Base-by-base conservation (phyloP, 2,888 invertebrate species). In the Selenia dentaria region DNA sequence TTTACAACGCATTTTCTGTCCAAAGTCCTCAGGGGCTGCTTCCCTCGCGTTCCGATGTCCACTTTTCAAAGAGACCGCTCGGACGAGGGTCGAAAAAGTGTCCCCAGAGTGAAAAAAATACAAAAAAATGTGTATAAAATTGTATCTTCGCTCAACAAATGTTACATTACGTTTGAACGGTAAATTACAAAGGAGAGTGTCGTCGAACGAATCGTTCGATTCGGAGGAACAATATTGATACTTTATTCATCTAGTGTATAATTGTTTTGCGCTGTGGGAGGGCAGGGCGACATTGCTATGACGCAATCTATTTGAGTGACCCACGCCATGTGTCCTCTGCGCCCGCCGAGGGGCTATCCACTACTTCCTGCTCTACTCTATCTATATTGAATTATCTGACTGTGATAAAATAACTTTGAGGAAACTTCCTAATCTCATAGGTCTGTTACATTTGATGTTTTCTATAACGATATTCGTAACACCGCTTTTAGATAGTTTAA, bases 1-100 rank as follows among this genome's bases (percentile, higher is more conserved):
- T 91, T 91, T 90, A 91, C 91, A 91, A 89, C 91, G 88, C 89
- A 88, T 90, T 91, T 86, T 89, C 83, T 86, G 86, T 84, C 79
- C 83, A 74, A 73, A 72, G 83, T 88, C 88, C 88, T 86, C 87
- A 79, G 89, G 89, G 89, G 87, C 86, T 82, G 77, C 86, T 86
- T 87, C 89, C 89, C 89, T 74, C 85, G 89, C 90, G 90, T 88
- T 89, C 90, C 89, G 88, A 88, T 89, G 89, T 90, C 90, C 90
- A 89, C 89, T 89, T 89, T 86, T 89, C 90, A 88, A 89, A 89
- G 89, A 88, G 89, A 82, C 88, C 86, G 90, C 86, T 84, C 83
- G 90, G 90, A 90, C 90, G 88, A 90, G 90, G 89, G 90, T 90
- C 87, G 87, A 85, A 85, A 88, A 90, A 88, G 85, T 87, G 90